These are phyloP conservation scores for Anseranas semipalmata DNA, from an alignment of 2,113 vertebrate species.

Conservation along the genomic window DNA sequence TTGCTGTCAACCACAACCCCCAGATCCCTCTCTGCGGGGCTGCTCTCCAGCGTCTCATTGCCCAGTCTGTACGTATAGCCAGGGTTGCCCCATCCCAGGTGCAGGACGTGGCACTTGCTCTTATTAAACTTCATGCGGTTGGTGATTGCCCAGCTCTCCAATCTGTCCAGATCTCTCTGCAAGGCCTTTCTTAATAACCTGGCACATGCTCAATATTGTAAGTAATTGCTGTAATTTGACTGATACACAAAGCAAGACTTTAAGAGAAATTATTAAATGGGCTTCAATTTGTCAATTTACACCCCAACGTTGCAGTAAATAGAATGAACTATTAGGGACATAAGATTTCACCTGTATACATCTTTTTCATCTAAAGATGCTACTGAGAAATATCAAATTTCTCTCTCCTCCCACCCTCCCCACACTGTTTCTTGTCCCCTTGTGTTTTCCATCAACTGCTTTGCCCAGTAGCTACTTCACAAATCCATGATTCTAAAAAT, in stretches of 20 bases:
- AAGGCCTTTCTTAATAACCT: background rate
- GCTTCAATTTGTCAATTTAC: background rate
- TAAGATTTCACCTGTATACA: background rate
- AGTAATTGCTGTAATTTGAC: background rate
- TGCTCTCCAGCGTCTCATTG: no score
- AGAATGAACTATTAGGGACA: background rate
- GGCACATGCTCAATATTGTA: background rate
- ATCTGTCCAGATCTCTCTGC: no score
- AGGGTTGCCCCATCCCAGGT: no score
- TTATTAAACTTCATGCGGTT: no score
- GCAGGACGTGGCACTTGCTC: no score
- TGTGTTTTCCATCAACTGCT: background rate
- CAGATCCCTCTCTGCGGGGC: no score
- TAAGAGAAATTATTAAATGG: background rate
- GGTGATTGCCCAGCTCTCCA: no score
- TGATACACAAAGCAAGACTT: background rate
- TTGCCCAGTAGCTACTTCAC: conserved; percentile 15
- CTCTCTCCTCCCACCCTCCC: background rate
- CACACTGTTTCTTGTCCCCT: background rate
- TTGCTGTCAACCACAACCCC: no score
- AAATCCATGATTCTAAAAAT: conserved; percentile 18
- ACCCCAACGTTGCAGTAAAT: background rate
- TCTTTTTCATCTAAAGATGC: background rate
- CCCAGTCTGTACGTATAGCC: no score
- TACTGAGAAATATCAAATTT: background rate